Percentiles rank a stretch among this genome's conserved stretches.
Conservation (phyloP, 2,888 invertebrate genomes). For the Cordylochernes scorpioides region DNA sequence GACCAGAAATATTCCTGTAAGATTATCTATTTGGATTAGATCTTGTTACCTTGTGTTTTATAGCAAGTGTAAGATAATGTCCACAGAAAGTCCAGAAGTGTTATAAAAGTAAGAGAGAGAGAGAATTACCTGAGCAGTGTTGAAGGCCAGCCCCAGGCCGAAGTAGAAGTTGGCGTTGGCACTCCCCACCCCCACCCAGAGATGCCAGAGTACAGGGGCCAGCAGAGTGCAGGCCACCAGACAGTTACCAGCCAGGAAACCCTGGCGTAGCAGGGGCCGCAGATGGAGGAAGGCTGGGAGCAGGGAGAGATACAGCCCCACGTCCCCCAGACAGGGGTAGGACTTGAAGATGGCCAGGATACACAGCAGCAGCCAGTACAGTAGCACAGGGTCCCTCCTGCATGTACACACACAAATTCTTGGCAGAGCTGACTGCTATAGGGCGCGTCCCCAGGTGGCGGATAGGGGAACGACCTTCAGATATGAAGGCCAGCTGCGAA, state of each 20-base stretch:
- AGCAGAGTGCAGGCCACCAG: constrained; percentile 63
- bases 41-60: no score
- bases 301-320: constrained; percentile 64
- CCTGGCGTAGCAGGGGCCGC: constrained; percentile 70
- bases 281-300: constrained; percentile 73
- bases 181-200: constrained; percentile 92
- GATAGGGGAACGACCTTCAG: no score
- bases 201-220: constrained; percentile 82
- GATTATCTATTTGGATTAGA: no score
- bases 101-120: no score
- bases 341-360: constrained; percentile 78
- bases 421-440: no score
- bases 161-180: constrained; percentile 99
- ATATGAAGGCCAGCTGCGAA: no score
- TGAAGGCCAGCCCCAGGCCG: constrained; percentile 79
- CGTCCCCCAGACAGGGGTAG: constrained; percentile 84
- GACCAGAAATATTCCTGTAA: no score
- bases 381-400: constrained; percentile 40
- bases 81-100: no score
- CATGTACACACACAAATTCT: no score
- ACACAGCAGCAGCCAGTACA: constrained; percentile 49
- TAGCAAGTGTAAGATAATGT: no score
- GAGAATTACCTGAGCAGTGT: constrained; percentile 42
- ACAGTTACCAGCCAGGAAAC: constrained; percentile 69
- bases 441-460: no score